Evolutionary conservation across 2,797 vertebrate species (phyloP).

Genomic region (Perdix hodgsoniae): DNA sequence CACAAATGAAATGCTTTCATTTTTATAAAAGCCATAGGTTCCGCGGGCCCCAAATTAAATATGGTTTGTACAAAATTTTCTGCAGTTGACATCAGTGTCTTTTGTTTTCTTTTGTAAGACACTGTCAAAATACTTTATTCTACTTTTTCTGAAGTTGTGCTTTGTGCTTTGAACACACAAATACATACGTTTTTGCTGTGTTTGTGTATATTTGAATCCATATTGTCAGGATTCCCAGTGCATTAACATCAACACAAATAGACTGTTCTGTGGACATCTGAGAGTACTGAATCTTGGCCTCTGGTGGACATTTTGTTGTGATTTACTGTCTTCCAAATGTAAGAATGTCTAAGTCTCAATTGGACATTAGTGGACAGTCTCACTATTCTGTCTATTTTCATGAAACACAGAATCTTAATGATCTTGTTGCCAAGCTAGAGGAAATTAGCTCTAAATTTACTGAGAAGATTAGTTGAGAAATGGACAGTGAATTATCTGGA

Average conservation of each 20-base stretch:
- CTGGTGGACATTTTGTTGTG: background rate
- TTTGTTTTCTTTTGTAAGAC: background rate
- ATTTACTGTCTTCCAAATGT: background rate
- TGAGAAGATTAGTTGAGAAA: background rate
- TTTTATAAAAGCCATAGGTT: background rate
- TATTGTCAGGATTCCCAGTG: background rate
- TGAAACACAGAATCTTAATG: background rate
- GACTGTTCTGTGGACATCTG: background rate
- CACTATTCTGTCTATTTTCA: background rate
- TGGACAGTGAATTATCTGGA: background rate
- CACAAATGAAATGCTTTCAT: background rate
- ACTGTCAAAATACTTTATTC: background rate
- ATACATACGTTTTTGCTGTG: background rate
- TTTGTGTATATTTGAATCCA: background rate
- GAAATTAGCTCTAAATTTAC: background rate
- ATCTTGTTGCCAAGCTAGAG: background rate
- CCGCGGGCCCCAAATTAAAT: background rate
- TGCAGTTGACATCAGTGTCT: background rate
- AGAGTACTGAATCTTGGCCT: background rate
- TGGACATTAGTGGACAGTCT: background rate
- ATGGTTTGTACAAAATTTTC: background rate
- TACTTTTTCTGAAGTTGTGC: background rate
- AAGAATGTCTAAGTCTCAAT: background rate
- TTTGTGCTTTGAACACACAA: background rate
- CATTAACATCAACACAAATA: background rate